These are phyloP conservation scores for Melanogrammus aeglefinus DNA, from an alignment of 2,797 vertebrate genomes.

Conservation along the genomic window DNA sequence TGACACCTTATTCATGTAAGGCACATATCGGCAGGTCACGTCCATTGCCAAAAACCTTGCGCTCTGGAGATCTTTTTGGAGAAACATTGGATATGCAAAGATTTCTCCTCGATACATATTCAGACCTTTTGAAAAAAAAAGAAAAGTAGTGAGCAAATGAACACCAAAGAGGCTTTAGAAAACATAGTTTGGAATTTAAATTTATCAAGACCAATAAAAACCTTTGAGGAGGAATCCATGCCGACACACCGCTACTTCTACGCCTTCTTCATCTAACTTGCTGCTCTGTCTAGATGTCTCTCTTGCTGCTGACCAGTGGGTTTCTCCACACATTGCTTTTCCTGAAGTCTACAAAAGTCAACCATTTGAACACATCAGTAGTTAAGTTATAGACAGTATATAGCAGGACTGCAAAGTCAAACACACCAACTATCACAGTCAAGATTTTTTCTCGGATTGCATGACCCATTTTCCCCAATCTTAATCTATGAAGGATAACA, in stretches of 20 bases:
- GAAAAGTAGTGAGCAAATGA: neutral
- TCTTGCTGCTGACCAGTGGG: slow-evolving; percentile 23
- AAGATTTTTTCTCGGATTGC: no score
- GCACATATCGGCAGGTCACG: slow-evolving; percentile 23
- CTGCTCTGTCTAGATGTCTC: slow-evolving; percentile 19
- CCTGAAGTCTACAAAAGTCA: slow-evolving; percentile 17
- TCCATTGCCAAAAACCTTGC: slow-evolving; percentile 18
- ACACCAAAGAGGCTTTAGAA: neutral
- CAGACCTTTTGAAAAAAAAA: neutral
- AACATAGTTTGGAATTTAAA: neutral
- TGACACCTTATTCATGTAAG: slow-evolving; percentile 19
- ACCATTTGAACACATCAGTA: neutral
- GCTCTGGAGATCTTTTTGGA: slow-evolving; percentile 17
- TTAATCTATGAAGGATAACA: no score
- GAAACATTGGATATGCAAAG: slow-evolving; percentile 10
- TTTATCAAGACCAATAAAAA: slow-evolving; percentile 11
- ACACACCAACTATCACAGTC: no score
- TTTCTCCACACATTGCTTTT: slow-evolving; percentile 16
- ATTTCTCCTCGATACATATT: slow-evolving; percentile 17
- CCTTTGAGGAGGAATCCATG: slow-evolving; percentile 17
- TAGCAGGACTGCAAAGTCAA: no score
- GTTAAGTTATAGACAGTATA: no score
- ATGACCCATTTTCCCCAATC: no score
- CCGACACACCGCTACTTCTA: slow-evolving; percentile 9
- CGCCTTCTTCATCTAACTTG: slow-evolving; percentile 21